Percentiles rank a stretch among this genome's conserved stretches.
Conservation (phyloP, 2,888 invertebrate species). For the Scaptomyza reducta region DNA sequence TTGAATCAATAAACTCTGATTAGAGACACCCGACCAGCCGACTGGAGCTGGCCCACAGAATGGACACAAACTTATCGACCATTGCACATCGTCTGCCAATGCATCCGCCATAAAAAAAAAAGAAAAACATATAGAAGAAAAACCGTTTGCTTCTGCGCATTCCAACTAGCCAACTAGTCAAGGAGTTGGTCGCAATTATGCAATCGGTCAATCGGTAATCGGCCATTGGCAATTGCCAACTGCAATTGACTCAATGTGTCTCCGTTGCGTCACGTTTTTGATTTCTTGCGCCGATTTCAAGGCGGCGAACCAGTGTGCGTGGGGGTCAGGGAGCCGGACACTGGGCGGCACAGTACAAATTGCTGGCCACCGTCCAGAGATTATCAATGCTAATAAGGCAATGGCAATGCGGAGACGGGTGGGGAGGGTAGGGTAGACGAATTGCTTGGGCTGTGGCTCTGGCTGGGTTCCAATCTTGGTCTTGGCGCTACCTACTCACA, state of each 20-base stretch:
- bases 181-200: constrained; percentile 46
- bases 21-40: constrained; percentile 56
- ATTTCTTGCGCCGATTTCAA: constrained; percentile 37
- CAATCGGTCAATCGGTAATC: constrained; percentile 39
- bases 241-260: constrained; percentile 65
- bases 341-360: constrained; percentile 41
- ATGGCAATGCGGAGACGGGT: constrained; percentile 40
- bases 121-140: constrained; percentile 3
- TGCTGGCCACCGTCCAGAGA: constrained; percentile 74
- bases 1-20: constrained; percentile 78
- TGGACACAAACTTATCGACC: constrained; percentile 59
- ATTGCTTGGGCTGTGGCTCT: not conserved
- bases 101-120: constrained; percentile 77
- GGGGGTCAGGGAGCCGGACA: constrained; percentile 69
- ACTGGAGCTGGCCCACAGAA: constrained; percentile 38
- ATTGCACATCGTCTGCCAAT: constrained; percentile 70
- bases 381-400: constrained; percentile 76
- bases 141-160: constrained; percentile 64
- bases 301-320: constrained; percentile 55
- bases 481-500: constrained; percentile 45
- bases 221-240: constrained; percentile 44
- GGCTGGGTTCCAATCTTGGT: constrained; percentile 21
- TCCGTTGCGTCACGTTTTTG: constrained; percentile 54
- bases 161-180: constrained; percentile 57
- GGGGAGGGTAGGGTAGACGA: not conserved